phyloP scores from a whole-genome alignment of 2,797 vertebrate species.

The Gallinago solitaria region DNA sequence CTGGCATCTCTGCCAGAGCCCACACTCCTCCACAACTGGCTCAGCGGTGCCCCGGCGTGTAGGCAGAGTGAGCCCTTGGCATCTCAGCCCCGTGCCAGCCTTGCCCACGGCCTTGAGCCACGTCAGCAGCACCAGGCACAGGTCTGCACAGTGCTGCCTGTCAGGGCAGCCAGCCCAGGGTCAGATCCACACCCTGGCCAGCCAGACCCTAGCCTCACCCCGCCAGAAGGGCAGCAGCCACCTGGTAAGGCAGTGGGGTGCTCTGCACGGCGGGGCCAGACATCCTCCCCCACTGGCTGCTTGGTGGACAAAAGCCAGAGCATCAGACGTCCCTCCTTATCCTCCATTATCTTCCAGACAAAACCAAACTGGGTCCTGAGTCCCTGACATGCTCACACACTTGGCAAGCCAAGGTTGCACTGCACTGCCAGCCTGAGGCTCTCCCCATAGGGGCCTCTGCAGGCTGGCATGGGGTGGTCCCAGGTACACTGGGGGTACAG shows the following conservation, averaged over 20 bases:
- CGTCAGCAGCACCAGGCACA: rapidly evolving
- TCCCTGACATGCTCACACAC: background rate
- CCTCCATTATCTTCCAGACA: background rate
- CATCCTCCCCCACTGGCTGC: background rate
- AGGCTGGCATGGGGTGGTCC: background rate
- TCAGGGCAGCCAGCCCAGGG: background rate
- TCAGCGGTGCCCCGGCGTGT: background rate
- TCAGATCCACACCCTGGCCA: rapidly evolving
- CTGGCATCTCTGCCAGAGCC: background rate
- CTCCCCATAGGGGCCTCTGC: rapidly evolving
- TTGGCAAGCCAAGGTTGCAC: background rate
- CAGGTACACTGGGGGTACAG: background rate
- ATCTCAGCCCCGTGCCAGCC: rapidly evolving
- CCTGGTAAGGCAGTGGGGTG: background rate
- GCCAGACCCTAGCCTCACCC: background rate
- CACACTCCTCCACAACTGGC: background rate
- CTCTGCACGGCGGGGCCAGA: background rate
- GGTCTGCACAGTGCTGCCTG: background rate
- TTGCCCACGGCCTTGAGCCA: background rate
- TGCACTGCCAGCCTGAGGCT: rapidly evolving
- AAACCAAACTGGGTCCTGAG: background rate
- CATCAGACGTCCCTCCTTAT: background rate
- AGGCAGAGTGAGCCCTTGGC: background rate
- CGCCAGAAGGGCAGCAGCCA: background rate
- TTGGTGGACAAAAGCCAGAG: background rate